phyloP scores from a whole-genome alignment of 1,140 invertebrate species.

The Argopecten irradians region DNA sequence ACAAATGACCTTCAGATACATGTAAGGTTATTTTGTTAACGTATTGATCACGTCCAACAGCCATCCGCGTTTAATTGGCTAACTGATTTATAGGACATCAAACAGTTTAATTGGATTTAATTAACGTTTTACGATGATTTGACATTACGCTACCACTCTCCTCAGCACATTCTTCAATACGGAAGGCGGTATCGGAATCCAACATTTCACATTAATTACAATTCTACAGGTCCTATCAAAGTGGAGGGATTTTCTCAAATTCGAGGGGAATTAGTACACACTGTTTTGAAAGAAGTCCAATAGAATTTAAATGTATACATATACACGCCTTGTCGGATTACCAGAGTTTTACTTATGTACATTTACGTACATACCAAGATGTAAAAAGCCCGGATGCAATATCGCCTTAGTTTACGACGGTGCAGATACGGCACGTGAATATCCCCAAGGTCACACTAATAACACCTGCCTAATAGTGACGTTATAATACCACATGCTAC shows the following conservation, averaged over 20 bases:
- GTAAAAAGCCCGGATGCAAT: neutral
- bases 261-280: neutral
- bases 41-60: too few species aligned
- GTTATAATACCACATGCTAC: conserved; percentile 8
- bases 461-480: neutral
- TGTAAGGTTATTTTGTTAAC: too few species aligned
- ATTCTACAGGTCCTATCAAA: neutral
- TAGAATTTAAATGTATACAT: neutral
- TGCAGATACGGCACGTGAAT: neutral
- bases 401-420: neutral
- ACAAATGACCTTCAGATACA: too few species aligned
- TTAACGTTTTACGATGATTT: neutral
- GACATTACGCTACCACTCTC: neutral
- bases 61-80: too few species aligned
- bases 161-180: neutral
- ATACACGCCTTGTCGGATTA: neutral
- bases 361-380: neutral
- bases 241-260: neutral
- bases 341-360: neutral
- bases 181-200: neutral
- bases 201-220: neutral
- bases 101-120: neutral
- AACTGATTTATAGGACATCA: neutral
- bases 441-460: neutral
- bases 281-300: neutral